These are phyloP conservation scores for Calliphora vicina DNA, from an alignment of 1,140 invertebrate genomes.

Conservation along the genomic window DNA sequence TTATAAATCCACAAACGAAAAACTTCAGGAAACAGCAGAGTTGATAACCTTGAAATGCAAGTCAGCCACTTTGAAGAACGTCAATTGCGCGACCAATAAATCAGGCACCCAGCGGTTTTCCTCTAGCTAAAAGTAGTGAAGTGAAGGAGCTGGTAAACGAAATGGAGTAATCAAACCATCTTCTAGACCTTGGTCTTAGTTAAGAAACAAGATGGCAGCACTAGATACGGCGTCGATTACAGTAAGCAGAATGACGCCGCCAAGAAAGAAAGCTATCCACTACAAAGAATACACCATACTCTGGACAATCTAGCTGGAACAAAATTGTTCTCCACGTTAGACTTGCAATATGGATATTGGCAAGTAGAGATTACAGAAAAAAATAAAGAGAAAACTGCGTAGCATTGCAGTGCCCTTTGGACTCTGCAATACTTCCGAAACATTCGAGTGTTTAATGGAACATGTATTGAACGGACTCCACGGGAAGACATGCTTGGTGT, in stretches of 20 bases:
- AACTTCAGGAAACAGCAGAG: too few species aligned
- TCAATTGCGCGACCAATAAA: too few species aligned
- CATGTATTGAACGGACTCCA: background rate
- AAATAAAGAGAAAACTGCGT: background rate
- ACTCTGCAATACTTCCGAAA: background rate
- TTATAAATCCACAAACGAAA: too few species aligned
- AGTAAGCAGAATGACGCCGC: background rate
- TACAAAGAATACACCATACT: background rate
- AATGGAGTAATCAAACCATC: background rate
- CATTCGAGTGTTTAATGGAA: background rate
- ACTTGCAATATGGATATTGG: background rate
- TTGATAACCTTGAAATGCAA: too few species aligned
- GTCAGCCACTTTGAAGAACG: too few species aligned
- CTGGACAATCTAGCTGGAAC: background rate
- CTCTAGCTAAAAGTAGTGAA: background rate
- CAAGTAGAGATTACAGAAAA: too few species aligned
- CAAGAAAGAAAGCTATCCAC: background rate
- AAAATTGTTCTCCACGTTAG: background rate
- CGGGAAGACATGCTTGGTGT: background rate
- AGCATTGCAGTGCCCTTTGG: background rate
- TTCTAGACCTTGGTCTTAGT: background rate
- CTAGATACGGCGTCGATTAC: too few species aligned
- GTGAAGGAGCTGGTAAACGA: background rate
- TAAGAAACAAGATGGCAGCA: background rate
- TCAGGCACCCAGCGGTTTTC: background rate